Evolutionary conservation across 53 echinoderm and acorn worm genomes (phyloP), one percentile per base, ranked within the genome.

Genomic region (Zoroaster sp.): DNA sequence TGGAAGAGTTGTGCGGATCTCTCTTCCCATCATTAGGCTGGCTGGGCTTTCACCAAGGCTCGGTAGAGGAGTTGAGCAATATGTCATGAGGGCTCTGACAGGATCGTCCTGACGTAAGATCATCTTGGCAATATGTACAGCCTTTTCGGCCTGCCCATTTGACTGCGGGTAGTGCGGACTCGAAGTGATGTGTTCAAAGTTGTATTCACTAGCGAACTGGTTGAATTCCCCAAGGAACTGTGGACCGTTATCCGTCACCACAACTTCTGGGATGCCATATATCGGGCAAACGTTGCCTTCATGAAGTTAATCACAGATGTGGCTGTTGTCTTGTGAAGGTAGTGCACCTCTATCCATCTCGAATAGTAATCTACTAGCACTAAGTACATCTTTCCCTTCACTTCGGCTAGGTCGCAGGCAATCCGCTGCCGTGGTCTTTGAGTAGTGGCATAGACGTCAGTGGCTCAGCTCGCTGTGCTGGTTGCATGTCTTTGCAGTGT

Each of bases 391-490:
- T n/a, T n/a, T n/a, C n/a, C n/a, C n/a, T n/a, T n/a, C n/a, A n/a
- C n/a, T n/a, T n/a, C n/a, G n/a, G n/a, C n/a, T n/a, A n/a, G n/a
- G n/a, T n/a, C n/a, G n/a, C n/a, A n/a, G 5, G 78, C 78, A 49
- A 78, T 78, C 5, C 78, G 78, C 47, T 78, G 78, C 78, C 51
- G 47, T 23, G 78, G 9, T 52, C 78, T 49, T 13, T 78, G 4
- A 25, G 78, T 65, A 5, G 41, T 44, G 2, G 74, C 85, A 25
- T 86, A 59, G 35, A 89, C 17, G 15, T 89, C 89, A 9, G 94
- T 91, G 92, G 89, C 91, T 87, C 89, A 91, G 20, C 87, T 69
- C 14, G 91, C 88, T 17, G 35, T 18, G 59, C 78, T 66, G 1
- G 83, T 83, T 14, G 88, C 1, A 94, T 75, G 4, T 87, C 87